A percentile compares a stretch with the other conserved stretches of the same genome.
Conservation (phyloP, 2,888 invertebrate genomes). For the Drosophila peninsularis region DNA sequence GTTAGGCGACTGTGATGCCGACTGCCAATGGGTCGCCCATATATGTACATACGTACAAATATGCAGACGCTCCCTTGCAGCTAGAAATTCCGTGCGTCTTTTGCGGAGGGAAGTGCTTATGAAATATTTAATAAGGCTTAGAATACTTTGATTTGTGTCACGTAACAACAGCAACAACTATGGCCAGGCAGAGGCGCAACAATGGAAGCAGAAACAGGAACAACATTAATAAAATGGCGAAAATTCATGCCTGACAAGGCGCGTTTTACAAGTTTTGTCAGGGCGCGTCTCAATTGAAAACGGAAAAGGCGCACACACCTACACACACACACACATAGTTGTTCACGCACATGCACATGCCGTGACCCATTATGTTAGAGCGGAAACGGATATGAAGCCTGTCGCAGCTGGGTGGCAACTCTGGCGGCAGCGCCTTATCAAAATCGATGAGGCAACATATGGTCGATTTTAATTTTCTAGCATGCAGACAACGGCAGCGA, state of each 20-base stretch:
- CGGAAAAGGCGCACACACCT: slow-evolving; percentile 33
- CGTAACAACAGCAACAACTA: slow-evolving; percentile 39
- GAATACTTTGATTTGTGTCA: slow-evolving; percentile 71
- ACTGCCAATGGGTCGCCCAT: background rate
- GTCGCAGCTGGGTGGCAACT: slow-evolving; percentile 40
- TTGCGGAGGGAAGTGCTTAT: slow-evolving; percentile 50
- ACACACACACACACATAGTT: slow-evolving; percentile 8
- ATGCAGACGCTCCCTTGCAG: slow-evolving; percentile 3
- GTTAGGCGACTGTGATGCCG: background rate
- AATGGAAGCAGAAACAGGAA: slow-evolving; percentile 62
- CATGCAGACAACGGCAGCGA: slow-evolving; percentile 31
- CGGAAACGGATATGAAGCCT: slow-evolving; percentile 79
- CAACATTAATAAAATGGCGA: slow-evolving; percentile 70
- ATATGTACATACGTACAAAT: background rate
- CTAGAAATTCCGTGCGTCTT: slow-evolving; percentile 32
- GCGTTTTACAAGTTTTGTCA: slow-evolving; percentile 72
- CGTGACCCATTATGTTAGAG: slow-evolving; percentile 68
- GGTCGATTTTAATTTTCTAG: slow-evolving; percentile 77
- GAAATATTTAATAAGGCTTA: slow-evolving; percentile 67
- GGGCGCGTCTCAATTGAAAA: slow-evolving; percentile 68
- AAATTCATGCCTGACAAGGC: slow-evolving; percentile 73
- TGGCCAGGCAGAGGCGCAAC: slow-evolving; percentile 27
- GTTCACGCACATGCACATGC: slow-evolving; percentile 19
- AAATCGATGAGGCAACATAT: slow-evolving; percentile 80
- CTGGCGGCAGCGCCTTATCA: slow-evolving; percentile 66